Percentiles rank a stretch among this genome's conserved stretches.
Conservation (phyloP, 2,888 invertebrate species). For the Scrobipalpa costella region DNA sequence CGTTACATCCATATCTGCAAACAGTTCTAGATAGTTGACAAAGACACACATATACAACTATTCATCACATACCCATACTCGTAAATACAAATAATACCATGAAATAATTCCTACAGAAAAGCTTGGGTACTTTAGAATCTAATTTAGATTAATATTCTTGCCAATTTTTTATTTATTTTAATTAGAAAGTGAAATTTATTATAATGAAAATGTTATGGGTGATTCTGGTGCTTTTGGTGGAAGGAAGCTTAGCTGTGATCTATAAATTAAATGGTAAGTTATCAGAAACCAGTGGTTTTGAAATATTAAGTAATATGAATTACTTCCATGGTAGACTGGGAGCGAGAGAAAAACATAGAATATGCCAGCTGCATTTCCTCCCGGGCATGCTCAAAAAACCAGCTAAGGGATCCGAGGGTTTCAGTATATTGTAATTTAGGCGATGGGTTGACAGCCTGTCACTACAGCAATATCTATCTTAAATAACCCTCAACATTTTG, state of each 20-base stretch:
- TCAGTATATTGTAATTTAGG: no score
- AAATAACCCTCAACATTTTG: no score
- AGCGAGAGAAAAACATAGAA: no score
- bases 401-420: no score
- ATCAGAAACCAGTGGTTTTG: background rate
- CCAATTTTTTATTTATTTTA: background rate
- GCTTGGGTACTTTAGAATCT: background rate
- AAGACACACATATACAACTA: background rate
- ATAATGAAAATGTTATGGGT: conserved; percentile 13
- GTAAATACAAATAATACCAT: background rate
- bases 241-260: conserved; percentile 38
- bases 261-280: conserved; percentile 49
- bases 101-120: background rate
- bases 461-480: no score
- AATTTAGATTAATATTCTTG: background rate
- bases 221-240: conserved; percentile 32
- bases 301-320: no score
- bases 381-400: no score
- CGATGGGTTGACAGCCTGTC: no score
- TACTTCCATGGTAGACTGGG: no score
- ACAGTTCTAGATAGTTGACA: background rate
- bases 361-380: no score
- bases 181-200: background rate
- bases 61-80: no score
- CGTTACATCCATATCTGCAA: conserved; percentile 5